These are phyloP conservation scores for Alligator sinensis DNA, from an alignment of 2,113 vertebrate species.

Conservation along the genomic window DNA sequence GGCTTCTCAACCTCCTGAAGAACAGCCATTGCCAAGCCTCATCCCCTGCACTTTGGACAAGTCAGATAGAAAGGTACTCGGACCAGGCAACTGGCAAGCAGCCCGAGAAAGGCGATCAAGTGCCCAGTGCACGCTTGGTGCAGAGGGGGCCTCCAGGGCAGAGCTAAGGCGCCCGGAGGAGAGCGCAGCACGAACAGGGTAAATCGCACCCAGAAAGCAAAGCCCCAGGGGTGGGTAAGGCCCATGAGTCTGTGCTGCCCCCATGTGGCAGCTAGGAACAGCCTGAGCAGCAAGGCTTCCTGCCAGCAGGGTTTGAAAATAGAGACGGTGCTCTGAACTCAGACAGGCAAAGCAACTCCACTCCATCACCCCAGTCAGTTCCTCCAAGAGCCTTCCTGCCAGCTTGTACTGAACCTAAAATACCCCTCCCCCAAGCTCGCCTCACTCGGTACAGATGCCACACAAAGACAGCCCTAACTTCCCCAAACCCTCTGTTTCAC, in stretches of 20 bases:
- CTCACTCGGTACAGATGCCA: neutral
- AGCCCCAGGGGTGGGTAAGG: neutral
- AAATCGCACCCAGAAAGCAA: too few relatives aligned
- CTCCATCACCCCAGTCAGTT: neutral
- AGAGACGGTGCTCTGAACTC: neutral
- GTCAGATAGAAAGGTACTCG: neutral
- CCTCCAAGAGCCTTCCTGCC: neutral
- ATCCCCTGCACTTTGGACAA: neutral
- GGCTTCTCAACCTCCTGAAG: neutral
- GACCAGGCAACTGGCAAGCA: neutral
- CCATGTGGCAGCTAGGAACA: constrained; percentile 15
- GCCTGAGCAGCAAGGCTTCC: neutral
- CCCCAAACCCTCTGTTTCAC: neutral
- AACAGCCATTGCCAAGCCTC: neutral
- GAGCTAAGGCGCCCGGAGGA: rapidly evolving
- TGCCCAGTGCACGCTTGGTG: neutral
- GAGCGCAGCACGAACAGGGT: too few relatives aligned
- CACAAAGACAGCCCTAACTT: neutral
- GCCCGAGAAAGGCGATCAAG: too few relatives aligned
- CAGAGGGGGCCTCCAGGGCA: neutral
- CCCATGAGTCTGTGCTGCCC: constrained; percentile 47
- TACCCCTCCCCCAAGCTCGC: neutral
- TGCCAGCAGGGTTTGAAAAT: neutral
- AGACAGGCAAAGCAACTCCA: neutral
- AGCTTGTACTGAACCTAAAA: neutral